Evolutionary conservation across 2,888 invertebrate genomes (phyloP), one percentile per base, ranked within the genome.

Genomic region (Sminthurinus aureus): DNA sequence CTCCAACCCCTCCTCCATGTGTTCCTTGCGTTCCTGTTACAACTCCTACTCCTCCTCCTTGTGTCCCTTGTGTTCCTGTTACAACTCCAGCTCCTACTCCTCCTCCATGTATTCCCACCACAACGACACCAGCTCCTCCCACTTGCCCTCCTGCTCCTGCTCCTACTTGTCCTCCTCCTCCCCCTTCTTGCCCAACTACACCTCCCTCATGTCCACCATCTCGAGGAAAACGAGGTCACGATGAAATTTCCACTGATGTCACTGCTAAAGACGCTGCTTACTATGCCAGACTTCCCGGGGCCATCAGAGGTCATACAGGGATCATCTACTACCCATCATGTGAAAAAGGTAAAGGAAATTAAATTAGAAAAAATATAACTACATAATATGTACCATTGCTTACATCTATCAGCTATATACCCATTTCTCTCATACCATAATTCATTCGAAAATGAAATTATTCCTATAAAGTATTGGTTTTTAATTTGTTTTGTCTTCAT

Each of bases 271-370:
- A 74, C 18, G 74, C 38, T 50, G 13, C 51, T 38, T 26, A 74
- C 18, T 74, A 74, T 74, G 74, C 74, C 13, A 20, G n/a, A 13
- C 15, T 74, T 15, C 74, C 74, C 12, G 74, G 74, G 3, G 12
- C 74, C 26, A 75, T 82, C 38, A 9, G 76, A 50, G 67, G 75
- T 24, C 66, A 76, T 64, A 22, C 75, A 51, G 76, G 76, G n/a
- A 50, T 73, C 64, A 75, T 82, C 12, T 76, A 75, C 22, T 76
- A 82, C 50, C 76, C 82, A 18, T 74, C 75, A n/a, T 82, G 75
- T 73, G 20, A 26, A 22, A 15, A n/a, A 26, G 38, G 38, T 38
- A 4, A 4, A 6, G 6, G 38, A 38, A 38, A 38, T 38, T 38
- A 6, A 38, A 38, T 38, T 6, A 38, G 6, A 38, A 38, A 38